These are phyloP conservation scores for Anseranas semipalmata DNA, from an alignment of 2,113 vertebrate genomes.

Conservation along the genomic window DNA sequence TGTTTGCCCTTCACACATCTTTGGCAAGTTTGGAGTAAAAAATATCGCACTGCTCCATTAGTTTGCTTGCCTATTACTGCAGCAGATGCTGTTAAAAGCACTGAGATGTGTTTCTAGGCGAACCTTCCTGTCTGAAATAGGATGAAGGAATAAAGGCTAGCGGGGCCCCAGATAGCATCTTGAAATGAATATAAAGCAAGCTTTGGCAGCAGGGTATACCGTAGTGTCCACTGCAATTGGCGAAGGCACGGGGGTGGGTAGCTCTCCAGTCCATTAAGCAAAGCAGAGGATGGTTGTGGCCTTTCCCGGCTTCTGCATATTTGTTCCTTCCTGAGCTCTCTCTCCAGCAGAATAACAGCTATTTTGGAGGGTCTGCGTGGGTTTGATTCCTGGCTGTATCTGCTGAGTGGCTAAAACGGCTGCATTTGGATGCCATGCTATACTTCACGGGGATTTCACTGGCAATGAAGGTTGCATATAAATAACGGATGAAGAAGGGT, in stretches of 20 bases:
- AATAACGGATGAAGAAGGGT: conserved; percentile 77
- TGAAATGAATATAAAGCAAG: conserved; percentile 11
- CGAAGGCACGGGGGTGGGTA: not conserved
- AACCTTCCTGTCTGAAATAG: not conserved
- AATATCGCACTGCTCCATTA: conserved; percentile 76
- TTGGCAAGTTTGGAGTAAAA: conserved; percentile 67
- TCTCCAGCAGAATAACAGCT: not conserved
- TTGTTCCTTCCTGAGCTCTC: not conserved
- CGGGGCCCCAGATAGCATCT: not conserved
- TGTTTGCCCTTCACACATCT: conserved; percentile 76
- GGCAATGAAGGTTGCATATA: conserved; percentile 68
- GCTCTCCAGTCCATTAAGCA: not conserved
- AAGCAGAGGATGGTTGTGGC: not conserved
- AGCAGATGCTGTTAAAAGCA: conserved; percentile 38
- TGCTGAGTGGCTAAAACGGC: conserved; percentile 18
- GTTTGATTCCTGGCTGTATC: conserved; percentile 24
- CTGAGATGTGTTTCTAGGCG: not conserved
- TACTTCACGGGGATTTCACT: conserved; percentile 62
- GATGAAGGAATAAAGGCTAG: not conserved
- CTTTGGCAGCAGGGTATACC: not conserved
- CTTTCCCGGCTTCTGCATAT: not conserved
- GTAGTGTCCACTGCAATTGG: not conserved
- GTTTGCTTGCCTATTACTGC: conserved; percentile 39
- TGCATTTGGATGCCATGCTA: conserved; percentile 13
- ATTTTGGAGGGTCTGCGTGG: not conserved